Evolutionary conservation across 2,888 invertebrate species (phyloP).

Genomic region (Drosophila fulvimacula): DNA sequence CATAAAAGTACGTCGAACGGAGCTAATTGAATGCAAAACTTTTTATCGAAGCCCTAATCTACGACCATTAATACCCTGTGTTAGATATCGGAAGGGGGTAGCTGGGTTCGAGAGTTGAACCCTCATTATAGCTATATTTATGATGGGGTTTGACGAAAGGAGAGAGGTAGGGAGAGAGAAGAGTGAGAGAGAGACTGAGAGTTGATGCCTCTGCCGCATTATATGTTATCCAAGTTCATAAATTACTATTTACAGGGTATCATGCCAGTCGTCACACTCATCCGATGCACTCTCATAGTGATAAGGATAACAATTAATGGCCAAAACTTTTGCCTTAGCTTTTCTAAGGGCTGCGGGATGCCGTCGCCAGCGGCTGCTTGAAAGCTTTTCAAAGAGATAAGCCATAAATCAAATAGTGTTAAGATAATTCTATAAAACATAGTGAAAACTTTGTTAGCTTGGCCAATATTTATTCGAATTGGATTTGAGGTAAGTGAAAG

Average conservation of each 20-base stretch:
- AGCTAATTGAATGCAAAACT: conserved; percentile 13
- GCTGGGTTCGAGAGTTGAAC: neutral
- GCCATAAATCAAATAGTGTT: neutral
- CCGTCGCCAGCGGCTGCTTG: neutral
- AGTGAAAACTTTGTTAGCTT: neutral
- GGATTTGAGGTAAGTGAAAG: neutral
- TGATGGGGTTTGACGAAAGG: neutral
- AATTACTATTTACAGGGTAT: neutral
- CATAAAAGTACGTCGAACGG: conserved; percentile 25
- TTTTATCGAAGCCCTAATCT: conserved; percentile 7
- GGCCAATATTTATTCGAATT: neutral
- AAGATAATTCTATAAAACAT: too few relatives aligned
- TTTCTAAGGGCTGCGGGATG: neutral
- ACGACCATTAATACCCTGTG: conserved; percentile 3
- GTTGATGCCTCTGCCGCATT: too few relatives aligned
- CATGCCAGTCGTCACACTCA: neutral
- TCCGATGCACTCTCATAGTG: neutral
- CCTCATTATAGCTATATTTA: neutral
- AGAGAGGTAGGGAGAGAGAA: neutral
- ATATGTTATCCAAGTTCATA: neutral
- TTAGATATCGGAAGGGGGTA: neutral
- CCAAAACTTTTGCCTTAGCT: conserved; percentile 6
- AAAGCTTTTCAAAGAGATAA: neutral
- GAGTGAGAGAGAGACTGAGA: neutral
- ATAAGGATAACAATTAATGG: conserved; percentile 13